Conservation (phyloP, 2,888 invertebrate genomes). For the Piscicola geometra region DNA sequence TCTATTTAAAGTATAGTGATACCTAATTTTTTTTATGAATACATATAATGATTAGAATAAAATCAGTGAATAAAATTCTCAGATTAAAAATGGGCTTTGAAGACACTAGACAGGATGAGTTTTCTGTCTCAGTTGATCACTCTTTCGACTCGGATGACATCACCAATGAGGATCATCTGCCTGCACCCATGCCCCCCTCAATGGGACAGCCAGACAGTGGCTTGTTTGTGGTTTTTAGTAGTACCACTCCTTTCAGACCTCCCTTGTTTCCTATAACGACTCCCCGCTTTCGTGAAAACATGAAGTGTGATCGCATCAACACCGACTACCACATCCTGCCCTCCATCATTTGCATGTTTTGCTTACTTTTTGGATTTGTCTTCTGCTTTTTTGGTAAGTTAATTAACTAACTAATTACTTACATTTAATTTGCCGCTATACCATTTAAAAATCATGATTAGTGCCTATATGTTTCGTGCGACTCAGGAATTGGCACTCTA, state of each 20-base stretch:
- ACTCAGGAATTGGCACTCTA: no score
- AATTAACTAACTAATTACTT: neutral
- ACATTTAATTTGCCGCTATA: neutral
- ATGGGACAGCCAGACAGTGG: constrained; percentile 34
- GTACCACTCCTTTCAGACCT: constrained; percentile 20
- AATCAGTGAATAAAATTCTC: no score
- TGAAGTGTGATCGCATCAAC: constrained; percentile 34
- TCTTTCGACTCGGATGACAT: neutral
- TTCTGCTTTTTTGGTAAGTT: constrained; percentile 76
- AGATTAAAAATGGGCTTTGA: neutral
- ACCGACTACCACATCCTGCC: constrained; percentile 48
- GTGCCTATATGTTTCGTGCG: no score
- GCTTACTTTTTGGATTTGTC: constrained; percentile 74
- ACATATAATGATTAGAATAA: no score
- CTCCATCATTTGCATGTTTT: constrained; percentile 67
- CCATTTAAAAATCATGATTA: neutral
- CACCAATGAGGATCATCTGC: neutral
- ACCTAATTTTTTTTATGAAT: no score
- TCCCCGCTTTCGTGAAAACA: neutral
- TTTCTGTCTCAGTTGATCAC: neutral
- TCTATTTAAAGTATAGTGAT: no score
- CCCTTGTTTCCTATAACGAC: constrained; percentile 31
- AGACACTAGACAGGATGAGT: neutral
- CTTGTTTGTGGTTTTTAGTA: constrained; percentile 36
- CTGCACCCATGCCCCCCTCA: neutral